These are phyloP conservation scores for Dryomyza anilis DNA, from an alignment of 2,888 invertebrate genomes.

Conservation along the genomic window DNA sequence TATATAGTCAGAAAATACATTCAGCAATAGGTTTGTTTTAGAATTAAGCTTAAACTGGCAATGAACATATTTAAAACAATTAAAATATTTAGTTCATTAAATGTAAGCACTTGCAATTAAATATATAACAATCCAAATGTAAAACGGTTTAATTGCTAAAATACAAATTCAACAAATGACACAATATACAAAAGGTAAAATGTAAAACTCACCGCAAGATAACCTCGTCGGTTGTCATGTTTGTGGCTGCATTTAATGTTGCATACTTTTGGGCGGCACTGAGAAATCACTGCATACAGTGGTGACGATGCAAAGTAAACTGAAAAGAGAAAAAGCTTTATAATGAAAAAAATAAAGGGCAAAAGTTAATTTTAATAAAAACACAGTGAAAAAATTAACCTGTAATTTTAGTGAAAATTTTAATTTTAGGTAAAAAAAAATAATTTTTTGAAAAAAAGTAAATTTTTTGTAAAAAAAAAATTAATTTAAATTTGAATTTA, in stretches of 20 bases:
- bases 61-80: not conserved
- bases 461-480: too few species aligned
- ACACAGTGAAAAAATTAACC: too few species aligned
- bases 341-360: too few species aligned
- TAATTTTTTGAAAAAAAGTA: not conserved
- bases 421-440: not conserved
- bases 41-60: not conserved
- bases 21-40: not conserved
- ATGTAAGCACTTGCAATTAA: too few species aligned
- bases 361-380: too few species aligned
- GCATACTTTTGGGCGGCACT: constrained; percentile 14
- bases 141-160: too few species aligned
- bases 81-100: not conserved
- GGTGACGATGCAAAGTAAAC: not conserved
- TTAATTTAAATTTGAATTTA: too few species aligned
- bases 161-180: too few species aligned
- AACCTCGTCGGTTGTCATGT: constrained; percentile 42
- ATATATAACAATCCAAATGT: too few species aligned
- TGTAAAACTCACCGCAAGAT: constrained; percentile 40
- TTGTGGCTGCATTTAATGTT: constrained; percentile 2
- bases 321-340: not conserved
- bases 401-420: too few species aligned
- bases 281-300: constrained; percentile 4
- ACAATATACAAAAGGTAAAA: too few species aligned
- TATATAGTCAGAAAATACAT: not conserved